A percentile compares a stretch with the other conserved stretches of the same genome.
These are phyloP conservation scores for Bujurquina vittata DNA, from an alignment of 2,113 vertebrate species.

Conservation along the genomic window DNA sequence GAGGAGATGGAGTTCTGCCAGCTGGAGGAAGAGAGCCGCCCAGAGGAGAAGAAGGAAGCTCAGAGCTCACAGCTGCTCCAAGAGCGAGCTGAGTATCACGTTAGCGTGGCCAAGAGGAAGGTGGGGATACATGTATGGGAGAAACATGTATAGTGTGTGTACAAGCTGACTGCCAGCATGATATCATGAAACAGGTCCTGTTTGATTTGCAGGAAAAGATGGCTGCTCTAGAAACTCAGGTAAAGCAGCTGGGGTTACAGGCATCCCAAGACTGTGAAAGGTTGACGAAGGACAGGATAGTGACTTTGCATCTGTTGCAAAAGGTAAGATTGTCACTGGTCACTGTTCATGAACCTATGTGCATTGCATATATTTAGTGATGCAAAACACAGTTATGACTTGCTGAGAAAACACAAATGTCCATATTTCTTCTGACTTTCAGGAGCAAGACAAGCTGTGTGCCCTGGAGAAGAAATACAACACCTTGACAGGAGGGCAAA, in stretches of 20 bases:
- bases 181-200: not conserved
- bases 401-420: not conserved
- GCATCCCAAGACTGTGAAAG: conserved; percentile 87
- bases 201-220: conserved; percentile 85
- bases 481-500: conserved; percentile 82
- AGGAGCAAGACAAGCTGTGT: conserved; percentile 91
- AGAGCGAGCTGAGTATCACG: conserved; percentile 85
- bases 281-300: conserved; percentile 82
- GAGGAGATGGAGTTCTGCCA: conserved; percentile 99
- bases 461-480: conserved; percentile 87
- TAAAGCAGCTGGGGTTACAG: conserved; percentile 88
- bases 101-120: conserved; percentile 88
- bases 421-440: not conserved
- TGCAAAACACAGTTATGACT: not conserved
- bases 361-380: not conserved
- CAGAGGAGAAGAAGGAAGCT: conserved; percentile 90
- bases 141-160: not conserved
- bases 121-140: conserved; percentile 67
- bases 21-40: conserved; percentile 91
- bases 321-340: conserved; percentile 80
- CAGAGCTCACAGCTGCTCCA: conserved; percentile 87
- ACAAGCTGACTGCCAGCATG: not conserved
- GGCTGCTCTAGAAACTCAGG: conserved; percentile 88
- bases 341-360: not conserved
- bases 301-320: conserved; percentile 86